Conservation (phyloP, 2,113 vertebrate genomes). For the Muntiacus reevesi region DNA sequence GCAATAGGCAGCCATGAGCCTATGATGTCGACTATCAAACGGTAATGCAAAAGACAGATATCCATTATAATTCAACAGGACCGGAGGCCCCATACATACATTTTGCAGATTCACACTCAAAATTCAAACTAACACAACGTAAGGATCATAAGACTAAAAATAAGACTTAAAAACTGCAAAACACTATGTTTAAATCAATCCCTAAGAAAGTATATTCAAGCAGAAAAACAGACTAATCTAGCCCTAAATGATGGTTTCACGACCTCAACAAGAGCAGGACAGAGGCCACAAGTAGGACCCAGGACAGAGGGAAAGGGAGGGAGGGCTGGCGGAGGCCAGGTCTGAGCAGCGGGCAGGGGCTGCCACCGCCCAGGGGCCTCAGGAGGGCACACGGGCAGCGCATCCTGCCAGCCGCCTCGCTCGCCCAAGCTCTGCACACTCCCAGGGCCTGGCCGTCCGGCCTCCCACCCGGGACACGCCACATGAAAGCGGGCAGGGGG, state of each 20-base stretch:
- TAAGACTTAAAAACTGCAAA: background rate
- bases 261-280: background rate
- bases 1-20: background rate
- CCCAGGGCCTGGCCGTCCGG: slow-evolving; percentile 54
- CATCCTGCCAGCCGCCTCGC: slow-evolving; percentile 60
- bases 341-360: slow-evolving; percentile 71
- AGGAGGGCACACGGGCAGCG: slow-evolving; percentile 73
- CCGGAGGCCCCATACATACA: too few relatives aligned
- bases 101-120: background rate
- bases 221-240: background rate
- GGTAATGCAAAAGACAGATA: background rate
- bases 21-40: fast-evolving
- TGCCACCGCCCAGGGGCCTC: slow-evolving; percentile 69
- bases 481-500: slow-evolving; percentile 64
- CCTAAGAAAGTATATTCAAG: background rate
- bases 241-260: background rate
- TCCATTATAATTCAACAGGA: background rate
- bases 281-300: background rate
- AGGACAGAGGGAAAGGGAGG: background rate
- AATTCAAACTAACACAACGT: background rate
- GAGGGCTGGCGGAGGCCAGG: background rate
- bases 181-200: background rate
- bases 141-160: background rate
- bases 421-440: background rate
- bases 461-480: slow-evolving; percentile 49